Percentiles rank a stretch among this genome's conserved stretches.
Evolutionary conservation across 2,888 invertebrate genomes (phyloP).

Genomic region (Cryptocheilus praepositus): DNA sequence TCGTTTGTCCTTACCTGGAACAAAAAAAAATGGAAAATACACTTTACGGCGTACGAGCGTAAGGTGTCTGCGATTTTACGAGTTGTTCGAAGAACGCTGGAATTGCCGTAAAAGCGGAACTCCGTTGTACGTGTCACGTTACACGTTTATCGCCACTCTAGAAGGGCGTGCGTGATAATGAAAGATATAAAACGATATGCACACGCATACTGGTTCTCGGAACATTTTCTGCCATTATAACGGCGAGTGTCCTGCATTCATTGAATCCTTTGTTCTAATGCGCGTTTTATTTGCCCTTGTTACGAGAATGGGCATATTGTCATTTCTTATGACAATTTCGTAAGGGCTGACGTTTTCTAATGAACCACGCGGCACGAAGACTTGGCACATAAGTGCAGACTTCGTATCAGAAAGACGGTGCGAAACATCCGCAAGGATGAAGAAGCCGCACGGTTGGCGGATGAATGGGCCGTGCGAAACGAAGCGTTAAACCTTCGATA

Average conservation of each 20-base stretch:
- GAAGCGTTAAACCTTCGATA: constrained; percentile 10
- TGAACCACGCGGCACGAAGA: too few species aligned
- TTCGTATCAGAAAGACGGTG: too few species aligned
- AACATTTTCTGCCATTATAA: too few species aligned
- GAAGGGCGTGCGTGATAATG: not conserved
- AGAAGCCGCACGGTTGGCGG: not conserved
- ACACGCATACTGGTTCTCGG: not conserved
- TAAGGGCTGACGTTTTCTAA: too few species aligned
- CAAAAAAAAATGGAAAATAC: constrained; percentile 33
- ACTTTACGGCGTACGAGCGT: constrained; percentile 37
- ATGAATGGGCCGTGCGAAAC: constrained; percentile 1
- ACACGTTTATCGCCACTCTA: constrained; percentile 2
- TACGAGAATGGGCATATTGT: too few species aligned
- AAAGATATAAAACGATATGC: not conserved
- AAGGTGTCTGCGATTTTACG: constrained; percentile 16
- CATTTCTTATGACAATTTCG: too few species aligned
- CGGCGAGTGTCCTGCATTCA: too few species aligned
- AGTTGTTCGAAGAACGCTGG: constrained; percentile 24
- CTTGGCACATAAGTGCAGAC: too few species aligned
- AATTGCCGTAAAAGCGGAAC: not conserved
- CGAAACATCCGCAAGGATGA: not conserved
- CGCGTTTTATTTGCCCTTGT: too few species aligned
- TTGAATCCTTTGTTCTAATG: too few species aligned
- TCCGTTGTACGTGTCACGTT: not conserved
- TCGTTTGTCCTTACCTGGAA: constrained; percentile 47